Conservation (phyloP, 2,888 invertebrate species). For the Plagodis pulveraria region DNA sequence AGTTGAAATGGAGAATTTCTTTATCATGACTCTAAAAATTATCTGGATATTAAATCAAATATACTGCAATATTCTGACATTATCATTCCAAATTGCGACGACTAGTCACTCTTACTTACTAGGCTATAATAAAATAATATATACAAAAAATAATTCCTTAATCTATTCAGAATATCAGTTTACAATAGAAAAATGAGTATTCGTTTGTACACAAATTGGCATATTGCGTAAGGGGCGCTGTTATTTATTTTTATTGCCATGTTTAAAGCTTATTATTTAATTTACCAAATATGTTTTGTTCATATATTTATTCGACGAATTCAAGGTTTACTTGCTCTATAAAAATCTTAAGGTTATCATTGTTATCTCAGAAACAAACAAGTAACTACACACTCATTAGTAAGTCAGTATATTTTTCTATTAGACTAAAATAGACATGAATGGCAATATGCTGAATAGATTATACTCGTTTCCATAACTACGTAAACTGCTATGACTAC, state of each 20-base stretch:
- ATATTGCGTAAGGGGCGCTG: too few species aligned
- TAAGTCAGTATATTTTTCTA: constrained; percentile 8
- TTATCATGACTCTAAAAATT: too few species aligned
- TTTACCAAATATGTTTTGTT: too few species aligned
- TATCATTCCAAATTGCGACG: constrained; percentile 51
- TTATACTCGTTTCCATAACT: constrained; percentile 39
- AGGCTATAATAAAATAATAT: constrained; percentile 49
- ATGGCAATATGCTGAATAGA: constrained; percentile 44
- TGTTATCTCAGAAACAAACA: too few species aligned
- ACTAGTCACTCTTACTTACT: constrained; percentile 66
- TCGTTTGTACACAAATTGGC: constrained; percentile 15
- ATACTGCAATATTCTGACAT: neutral
- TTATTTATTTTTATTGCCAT: too few species aligned
- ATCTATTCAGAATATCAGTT: constrained; percentile 52
- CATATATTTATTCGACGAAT: too few species aligned
- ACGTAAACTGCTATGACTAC: constrained; percentile 43
- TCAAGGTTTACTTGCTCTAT: too few species aligned
- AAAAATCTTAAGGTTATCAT: too few species aligned
- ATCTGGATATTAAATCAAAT: too few species aligned
- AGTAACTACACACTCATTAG: neutral
- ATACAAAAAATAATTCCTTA: constrained; percentile 46
- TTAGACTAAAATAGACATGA: constrained; percentile 15
- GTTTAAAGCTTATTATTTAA: too few species aligned
- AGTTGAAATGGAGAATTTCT: too few species aligned
- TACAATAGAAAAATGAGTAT: constrained; percentile 22